Evolutionary conservation across 2,888 invertebrate species (phyloP).

Genomic region (Notocelia uddmanniana): DNA sequence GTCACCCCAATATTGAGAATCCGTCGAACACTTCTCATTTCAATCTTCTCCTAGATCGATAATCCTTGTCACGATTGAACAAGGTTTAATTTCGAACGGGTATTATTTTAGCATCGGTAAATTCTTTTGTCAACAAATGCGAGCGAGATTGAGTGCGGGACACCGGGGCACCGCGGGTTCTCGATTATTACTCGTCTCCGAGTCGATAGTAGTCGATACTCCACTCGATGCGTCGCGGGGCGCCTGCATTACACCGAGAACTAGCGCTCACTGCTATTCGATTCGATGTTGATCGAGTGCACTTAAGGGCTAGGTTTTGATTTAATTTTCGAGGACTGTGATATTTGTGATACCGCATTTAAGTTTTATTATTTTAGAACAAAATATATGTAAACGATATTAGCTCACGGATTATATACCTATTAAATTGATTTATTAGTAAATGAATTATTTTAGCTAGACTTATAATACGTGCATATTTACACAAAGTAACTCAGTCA

Average conservation of each 20-base stretch:
- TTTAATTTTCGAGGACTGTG: conserved; percentile 42
- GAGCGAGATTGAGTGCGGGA: conserved; percentile 73
- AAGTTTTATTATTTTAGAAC: conserved; percentile 1
- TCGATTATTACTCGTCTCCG: conserved; percentile 50
- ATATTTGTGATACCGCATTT: conserved; percentile 19
- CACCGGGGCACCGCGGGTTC: conserved; percentile 28
- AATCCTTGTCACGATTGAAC: conserved; percentile 48
- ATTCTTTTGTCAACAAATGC: conserved; percentile 68
- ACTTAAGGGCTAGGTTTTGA: conserved; percentile 45
- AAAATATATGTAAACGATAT: neutral
- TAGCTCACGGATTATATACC: neutral
- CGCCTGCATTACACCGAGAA: conserved; percentile 69
- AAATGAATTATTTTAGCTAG: neutral
- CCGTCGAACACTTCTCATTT: conserved; percentile 53
- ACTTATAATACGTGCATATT: neutral
- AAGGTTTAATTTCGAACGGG: conserved; percentile 59
- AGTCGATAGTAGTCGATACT: conserved; percentile 66
- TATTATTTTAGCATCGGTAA: conserved; percentile 48
- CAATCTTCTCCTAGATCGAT: conserved; percentile 17
- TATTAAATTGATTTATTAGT: neutral
- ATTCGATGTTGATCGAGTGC: conserved; percentile 63
- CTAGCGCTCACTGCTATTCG: conserved; percentile 61
- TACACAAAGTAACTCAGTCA: neutral
- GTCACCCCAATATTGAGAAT: conserved; percentile 75
- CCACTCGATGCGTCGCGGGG: conserved; percentile 78